phyloP scores from a whole-genome alignment of 2,888 invertebrate species.

The Calliopum simillimum region DNA sequence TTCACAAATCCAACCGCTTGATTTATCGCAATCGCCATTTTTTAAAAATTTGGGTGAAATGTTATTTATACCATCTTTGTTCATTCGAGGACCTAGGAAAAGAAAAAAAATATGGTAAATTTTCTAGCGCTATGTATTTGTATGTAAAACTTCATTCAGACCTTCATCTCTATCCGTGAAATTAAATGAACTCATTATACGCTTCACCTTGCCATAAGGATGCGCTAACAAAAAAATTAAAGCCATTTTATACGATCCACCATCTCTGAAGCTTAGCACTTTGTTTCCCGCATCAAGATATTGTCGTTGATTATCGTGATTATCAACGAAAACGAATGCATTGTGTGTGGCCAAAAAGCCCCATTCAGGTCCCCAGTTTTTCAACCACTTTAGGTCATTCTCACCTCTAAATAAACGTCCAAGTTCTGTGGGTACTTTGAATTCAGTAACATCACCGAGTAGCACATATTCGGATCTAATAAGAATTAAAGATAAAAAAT shows the following conservation, averaged over 20 bases:
- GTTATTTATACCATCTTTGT: constrained; percentile 70
- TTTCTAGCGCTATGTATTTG: not conserved
- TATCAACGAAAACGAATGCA: constrained; percentile 83
- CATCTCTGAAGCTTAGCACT: constrained; percentile 69
- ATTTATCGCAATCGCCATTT: constrained; percentile 70
- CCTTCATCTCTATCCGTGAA: constrained; percentile 72
- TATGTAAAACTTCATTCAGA: not conserved
- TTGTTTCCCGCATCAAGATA: constrained; percentile 73
- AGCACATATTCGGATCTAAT: constrained; percentile 67
- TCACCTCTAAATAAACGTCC: constrained; percentile 70
- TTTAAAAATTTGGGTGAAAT: constrained; percentile 74
- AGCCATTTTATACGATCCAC: constrained; percentile 78
- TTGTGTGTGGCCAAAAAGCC: constrained; percentile 70
- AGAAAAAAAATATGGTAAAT: not conserved
- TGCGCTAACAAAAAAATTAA: constrained; percentile 88
- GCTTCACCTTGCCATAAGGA: constrained; percentile 77
- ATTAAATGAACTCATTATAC: constrained; percentile 85
- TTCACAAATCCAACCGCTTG: constrained; percentile 81
- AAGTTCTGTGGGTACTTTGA: constrained; percentile 66
- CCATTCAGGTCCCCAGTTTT: constrained; percentile 75
- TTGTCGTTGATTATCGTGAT: constrained; percentile 90
- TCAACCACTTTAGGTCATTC: constrained; percentile 73
- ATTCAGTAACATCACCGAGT: constrained; percentile 79
- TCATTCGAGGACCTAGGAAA: constrained; percentile 72
- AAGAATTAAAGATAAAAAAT: constrained; percentile 43